phyloP scores from a whole-genome alignment of 2,113 vertebrate genomes.

The human region GRCh38 chr6:98130501-98131000 shows the following conservation, averaged over 20 bases:
- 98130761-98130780: neutral
- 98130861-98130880: neutral
- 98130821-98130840: neutral
- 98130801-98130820: neutral
- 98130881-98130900: neutral
- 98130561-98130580: conserved; percentile 14
- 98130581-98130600: neutral
- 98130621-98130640: neutral
- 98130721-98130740: neutral
- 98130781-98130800: neutral
- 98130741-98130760: neutral
- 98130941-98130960: neutral
- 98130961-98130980: neutral
- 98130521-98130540: conserved; percentile 1
- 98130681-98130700: neutral
- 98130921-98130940: neutral
- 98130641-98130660: neutral
- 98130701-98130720: neutral
- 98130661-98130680: neutral
- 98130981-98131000: neutral
- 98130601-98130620: neutral
- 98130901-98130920: neutral
- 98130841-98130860: neutral
- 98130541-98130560: conserved; percentile 1
- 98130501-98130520: conserved; percentile 44